Evolutionary conservation across 2,113 vertebrate genomes (phyloP), one percentile per base, ranked within the genome.

Genomic region (Gopherus flavomarginatus): DNA sequence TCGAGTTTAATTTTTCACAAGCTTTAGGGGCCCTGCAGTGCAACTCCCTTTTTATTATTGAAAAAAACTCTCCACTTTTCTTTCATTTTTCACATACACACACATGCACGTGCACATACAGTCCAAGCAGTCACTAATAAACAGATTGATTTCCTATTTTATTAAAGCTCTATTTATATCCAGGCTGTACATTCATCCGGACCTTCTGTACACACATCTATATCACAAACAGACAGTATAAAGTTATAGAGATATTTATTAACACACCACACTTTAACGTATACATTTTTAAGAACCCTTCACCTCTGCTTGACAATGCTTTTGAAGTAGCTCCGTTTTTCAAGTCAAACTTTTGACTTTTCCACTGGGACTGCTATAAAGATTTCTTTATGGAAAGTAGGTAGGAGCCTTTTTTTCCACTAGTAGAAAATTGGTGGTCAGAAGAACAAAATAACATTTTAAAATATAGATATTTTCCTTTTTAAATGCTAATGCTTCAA

Each of bases 1-100:
- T 99, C 99, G 99, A 99, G 99, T 99, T 99, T 99, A 99, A 99
- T 99, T 99, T 99, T 99, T 99, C 99, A 99, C 99, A 99, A 99
- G 99, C 99, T 99, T 99, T 99, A 99, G 99, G 98, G 97, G 98
- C 98, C 99, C 98, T 97, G 99, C 97, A 98, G 99, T 98, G 98
- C 97, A 98, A 97, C 98, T 98, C 98, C 98, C 98, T 99, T 98
- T 98, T 98, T 99, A 98, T 99, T 99, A 99, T 98, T 99, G 98
- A 99, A 99, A 98, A 98, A 98, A 98, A 97, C 98, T 96, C 98
- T 97, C 98, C 97, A 97, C 98, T 99, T 98, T 98, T 93, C 97
- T 97, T 94, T 97, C 95, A 96, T 90, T 95, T 94, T 94, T 95
- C 90, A 49, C 96, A 92, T 42, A 42, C 94, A 75, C 85, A 38